phyloP scores from a whole-genome alignment of 2,113 vertebrate genomes.

The Numenius arquata region DNA sequence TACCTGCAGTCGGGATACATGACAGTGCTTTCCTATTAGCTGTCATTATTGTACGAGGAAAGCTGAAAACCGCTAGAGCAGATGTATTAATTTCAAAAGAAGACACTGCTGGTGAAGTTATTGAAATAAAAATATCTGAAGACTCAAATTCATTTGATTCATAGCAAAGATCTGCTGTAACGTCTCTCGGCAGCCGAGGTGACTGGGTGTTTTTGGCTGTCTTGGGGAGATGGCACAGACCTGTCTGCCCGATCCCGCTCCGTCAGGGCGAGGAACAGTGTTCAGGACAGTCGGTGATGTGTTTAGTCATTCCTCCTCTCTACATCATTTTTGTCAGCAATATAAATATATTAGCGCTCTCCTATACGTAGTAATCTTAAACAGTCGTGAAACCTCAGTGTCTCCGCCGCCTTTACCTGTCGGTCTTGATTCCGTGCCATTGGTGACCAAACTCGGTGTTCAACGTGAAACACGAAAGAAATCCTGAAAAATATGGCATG shows the following conservation, averaged over 20 bases:
- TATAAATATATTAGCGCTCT: neutral
- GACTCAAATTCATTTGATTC: neutral
- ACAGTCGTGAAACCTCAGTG: neutral
- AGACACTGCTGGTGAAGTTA: constrained; percentile 21
- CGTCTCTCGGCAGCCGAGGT: neutral
- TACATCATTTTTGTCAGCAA: neutral
- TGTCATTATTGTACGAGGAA: constrained; percentile 51
- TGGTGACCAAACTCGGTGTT: neutral
- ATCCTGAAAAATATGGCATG: neutral
- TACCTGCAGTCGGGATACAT: constrained; percentile 55
- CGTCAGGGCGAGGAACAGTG: neutral
- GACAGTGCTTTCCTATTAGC: constrained; percentile 65
- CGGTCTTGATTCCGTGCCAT: accelerated
- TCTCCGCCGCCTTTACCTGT: neutral
- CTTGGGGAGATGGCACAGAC: neutral
- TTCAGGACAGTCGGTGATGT: neutral
- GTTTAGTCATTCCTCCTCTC: neutral
- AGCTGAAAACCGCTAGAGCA: constrained; percentile 37
- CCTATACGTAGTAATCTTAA: neutral
- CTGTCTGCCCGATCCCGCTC: neutral
- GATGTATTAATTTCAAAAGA: constrained; percentile 59
- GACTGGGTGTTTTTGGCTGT: neutral
- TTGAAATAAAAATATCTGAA: constrained; percentile 23
- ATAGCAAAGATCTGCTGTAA: neutral
- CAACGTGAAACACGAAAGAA: neutral